Evolutionary conservation across 1,140 invertebrate genomes (phyloP).

Genomic region (Pachyrhynchus sulphureomaculatus): DNA sequence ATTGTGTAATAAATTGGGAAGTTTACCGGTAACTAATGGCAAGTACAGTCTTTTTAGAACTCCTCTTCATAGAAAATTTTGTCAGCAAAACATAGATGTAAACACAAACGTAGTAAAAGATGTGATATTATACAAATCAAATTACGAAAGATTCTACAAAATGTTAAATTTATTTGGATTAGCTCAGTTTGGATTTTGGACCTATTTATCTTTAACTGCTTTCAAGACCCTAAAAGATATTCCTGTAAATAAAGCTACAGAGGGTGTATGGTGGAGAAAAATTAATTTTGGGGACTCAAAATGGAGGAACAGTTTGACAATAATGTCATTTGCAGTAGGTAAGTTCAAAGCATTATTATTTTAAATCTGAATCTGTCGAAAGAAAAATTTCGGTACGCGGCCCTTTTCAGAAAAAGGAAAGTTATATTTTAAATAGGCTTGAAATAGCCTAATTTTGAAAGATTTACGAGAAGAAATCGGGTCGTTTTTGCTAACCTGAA

Average conservation of each 20-base stretch:
- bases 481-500: too few species aligned
- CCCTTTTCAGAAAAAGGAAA: too few species aligned
- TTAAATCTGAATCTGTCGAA: too few species aligned
- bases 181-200: conserved; percentile 73
- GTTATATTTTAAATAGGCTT: too few species aligned
- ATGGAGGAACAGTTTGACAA: conserved; percentile 65
- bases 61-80: not conserved
- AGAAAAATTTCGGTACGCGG: too few species aligned
- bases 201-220: conserved; percentile 66
- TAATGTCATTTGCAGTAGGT: conserved; percentile 64
- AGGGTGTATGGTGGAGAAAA: conserved; percentile 62
- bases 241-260: conserved; percentile 48
- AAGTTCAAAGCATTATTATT: conserved; percentile 37
- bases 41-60: not conserved
- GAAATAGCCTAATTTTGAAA: too few species aligned
- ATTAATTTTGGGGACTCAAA: conserved; percentile 73
- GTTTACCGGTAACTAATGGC: not conserved
- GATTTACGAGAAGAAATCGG: too few species aligned
- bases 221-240: conserved; percentile 64
- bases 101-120: conserved; percentile 71
- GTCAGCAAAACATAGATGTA: conserved; percentile 50
- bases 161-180: conserved; percentile 68
- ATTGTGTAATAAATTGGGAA: not conserved
- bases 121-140: conserved; percentile 71
- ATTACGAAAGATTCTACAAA: conserved; percentile 68